Base-by-base conservation (phyloP, 1,140 invertebrate species). In the Homalodisca vitripennis region DNA sequence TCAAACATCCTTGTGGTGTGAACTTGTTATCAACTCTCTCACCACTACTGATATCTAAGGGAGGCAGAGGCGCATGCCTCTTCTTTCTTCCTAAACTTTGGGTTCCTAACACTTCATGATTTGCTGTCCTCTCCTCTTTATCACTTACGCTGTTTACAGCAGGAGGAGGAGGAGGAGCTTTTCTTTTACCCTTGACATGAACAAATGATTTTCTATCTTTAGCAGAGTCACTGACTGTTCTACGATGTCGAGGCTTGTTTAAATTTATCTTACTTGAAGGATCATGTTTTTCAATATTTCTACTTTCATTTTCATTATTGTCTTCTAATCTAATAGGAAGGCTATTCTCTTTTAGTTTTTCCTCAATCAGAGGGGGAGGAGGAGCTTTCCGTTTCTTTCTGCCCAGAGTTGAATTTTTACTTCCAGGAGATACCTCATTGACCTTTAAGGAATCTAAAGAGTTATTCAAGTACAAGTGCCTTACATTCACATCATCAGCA, bases 101-200 rank as follows among this genome's bases (percentile, higher is more conserved):
- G 53, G 47, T 64, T 67, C 22, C 62, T 65, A 60, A 6, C 2
- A 60, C 22, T 27, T 60, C 55, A 2, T 60, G 2, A n/a, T 24
- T 26, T 6, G 22, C 22, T 12, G 55, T 14, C 29, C 29, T 60
- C 3, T 27, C 55, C n/a, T 51, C 48, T 51, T n/a, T n/a, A 41
- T 41, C 34, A 10, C 17, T 17, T 41, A 3, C 29, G 26, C 10
- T 60, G n/a, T 60, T 30, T 10, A 27, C 26, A 3, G 2, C 32
- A 6, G 66, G 66, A 1, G 90, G 90, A 13, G 90, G 89, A 71
- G 83, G 83, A 0, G 89, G 89, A 1, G 90, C 90, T 74, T 84
- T 85, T 41, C 90, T 79, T 75, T 92, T 92, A 14, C 89, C 89
- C 71, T 88, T 89, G 0, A 91, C 89, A 77, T 91, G 88, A 2